These are phyloP conservation scores for Macrosteles quadrilineatus DNA, from an alignment of 1,140 invertebrate species.

Conservation along the genomic window DNA sequence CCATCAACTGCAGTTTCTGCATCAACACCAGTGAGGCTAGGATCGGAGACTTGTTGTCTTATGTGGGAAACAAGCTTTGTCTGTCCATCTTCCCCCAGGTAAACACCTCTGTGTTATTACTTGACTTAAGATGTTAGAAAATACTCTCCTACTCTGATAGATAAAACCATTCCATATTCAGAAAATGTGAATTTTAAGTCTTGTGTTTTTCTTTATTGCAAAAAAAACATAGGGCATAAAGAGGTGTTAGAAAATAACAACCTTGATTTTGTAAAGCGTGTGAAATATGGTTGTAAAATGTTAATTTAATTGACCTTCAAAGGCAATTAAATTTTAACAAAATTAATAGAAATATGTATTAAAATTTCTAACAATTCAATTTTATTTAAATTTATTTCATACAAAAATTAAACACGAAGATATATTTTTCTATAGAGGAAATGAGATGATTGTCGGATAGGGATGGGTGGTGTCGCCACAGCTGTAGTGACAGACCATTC, in stretches of 20 bases:
- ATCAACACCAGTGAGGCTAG: conserved; percentile 18
- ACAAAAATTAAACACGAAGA: too few relatives aligned
- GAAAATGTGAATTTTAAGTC: neutral
- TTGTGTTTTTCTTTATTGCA: neutral
- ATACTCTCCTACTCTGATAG: neutral
- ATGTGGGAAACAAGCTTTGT: conserved; percentile 43
- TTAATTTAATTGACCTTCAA: too few relatives aligned
- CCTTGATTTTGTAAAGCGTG: neutral
- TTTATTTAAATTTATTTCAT: too few relatives aligned
- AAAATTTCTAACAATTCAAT: too few relatives aligned
- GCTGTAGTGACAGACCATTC: too few relatives aligned
- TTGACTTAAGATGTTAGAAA: neutral
- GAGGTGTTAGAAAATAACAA: neutral
- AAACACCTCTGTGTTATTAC: conserved; percentile 20
- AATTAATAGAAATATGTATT: too few relatives aligned
- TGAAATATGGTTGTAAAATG: too few relatives aligned
- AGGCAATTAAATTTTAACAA: too few relatives aligned
- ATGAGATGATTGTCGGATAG: too few relatives aligned
- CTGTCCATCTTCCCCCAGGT: conserved; percentile 51
- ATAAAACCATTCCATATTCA: neutral
- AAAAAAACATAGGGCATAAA: neutral
- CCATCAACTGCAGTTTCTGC: neutral
- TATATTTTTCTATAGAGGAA: too few relatives aligned
- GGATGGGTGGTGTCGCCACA: too few relatives aligned
- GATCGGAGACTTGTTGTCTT: conserved; percentile 58